Conservation (phyloP, 1,140 invertebrate genomes). For the Drosophila bocki region DNA sequence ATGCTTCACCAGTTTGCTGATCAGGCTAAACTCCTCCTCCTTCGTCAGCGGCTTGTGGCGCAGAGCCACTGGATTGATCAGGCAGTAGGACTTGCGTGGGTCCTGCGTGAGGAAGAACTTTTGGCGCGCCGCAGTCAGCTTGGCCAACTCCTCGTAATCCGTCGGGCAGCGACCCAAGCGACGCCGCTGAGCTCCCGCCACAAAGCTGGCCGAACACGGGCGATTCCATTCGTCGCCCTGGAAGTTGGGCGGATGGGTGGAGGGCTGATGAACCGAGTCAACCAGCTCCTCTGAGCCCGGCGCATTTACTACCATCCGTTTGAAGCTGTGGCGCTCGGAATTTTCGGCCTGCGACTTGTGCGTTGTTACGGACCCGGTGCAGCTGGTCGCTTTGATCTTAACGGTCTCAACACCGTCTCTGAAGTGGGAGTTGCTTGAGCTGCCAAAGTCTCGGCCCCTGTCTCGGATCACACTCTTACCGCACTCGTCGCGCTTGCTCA, state of each 20-base stretch:
- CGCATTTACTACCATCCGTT: too few species aligned
- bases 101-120: conserved; percentile 83
- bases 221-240: conserved; percentile 59
- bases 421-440: conserved; percentile 62
- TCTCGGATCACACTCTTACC: conserved; percentile 37
- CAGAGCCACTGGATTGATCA: conserved; percentile 66
- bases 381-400: conserved; percentile 44
- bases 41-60: conserved; percentile 58
- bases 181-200: conserved; percentile 54
- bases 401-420: conserved; percentile 61
- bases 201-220: conserved; percentile 69
- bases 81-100: conserved; percentile 67
- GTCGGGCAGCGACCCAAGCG: conserved; percentile 65
- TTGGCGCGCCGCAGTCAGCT: conserved; percentile 58
- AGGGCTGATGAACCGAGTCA: conserved; percentile 55
- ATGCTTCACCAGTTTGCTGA: conserved; percentile 70
- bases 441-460: conserved; percentile 28
- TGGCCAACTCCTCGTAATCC: conserved; percentile 66
- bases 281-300: conserved; percentile 59
- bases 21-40: conserved; percentile 56
- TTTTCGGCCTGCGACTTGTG: not conserved
- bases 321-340: fast-evolving
- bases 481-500: conserved; percentile 56
- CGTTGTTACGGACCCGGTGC: conserved; percentile 9
- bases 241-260: conserved; percentile 33